phyloP scores from a whole-genome alignment of 2,888 invertebrate species.

The Anoplius nigerrimus region DNA sequence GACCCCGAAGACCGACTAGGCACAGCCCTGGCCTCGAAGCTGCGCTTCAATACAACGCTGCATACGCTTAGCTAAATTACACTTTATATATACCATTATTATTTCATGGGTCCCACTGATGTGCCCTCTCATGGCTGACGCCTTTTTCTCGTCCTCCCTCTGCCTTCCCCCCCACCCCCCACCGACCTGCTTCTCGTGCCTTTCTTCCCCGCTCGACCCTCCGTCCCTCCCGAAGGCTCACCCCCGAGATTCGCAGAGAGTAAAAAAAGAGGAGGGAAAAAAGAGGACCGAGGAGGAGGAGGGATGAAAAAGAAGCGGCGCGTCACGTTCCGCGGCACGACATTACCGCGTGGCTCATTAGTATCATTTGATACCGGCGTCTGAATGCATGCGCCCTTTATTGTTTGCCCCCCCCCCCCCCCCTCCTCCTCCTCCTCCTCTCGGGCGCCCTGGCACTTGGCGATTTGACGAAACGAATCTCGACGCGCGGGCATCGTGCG shows the following conservation, averaged over 20 bases:
- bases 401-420: no score
- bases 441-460: background rate
- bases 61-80: constrained; percentile 73
- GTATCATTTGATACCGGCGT: constrained; percentile 11
- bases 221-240: constrained; percentile 18
- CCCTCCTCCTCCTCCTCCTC: background rate
- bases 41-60: constrained; percentile 66
- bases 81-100: constrained; percentile 72
- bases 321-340: constrained; percentile 12
- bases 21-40: constrained; percentile 63
- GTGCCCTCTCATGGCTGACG: constrained; percentile 63
- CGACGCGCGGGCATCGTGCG: no score
- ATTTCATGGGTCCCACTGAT: constrained; percentile 67
- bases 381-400: background rate
- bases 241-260: no score
- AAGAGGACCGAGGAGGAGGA: background rate
- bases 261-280: no score
- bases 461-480: no score
- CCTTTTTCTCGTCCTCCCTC: constrained; percentile 57
- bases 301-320: constrained; percentile 14
- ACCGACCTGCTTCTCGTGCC: constrained; percentile 21
- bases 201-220: constrained; percentile 20
- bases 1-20: constrained; percentile 45
- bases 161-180: constrained; percentile 33
- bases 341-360: constrained; percentile 9